A percentile compares a stretch with the other conserved stretches of the same genome.
These are phyloP conservation scores for Passer montanus DNA, from an alignment of 2,113 vertebrate genomes.

Conservation along the genomic window DNA sequence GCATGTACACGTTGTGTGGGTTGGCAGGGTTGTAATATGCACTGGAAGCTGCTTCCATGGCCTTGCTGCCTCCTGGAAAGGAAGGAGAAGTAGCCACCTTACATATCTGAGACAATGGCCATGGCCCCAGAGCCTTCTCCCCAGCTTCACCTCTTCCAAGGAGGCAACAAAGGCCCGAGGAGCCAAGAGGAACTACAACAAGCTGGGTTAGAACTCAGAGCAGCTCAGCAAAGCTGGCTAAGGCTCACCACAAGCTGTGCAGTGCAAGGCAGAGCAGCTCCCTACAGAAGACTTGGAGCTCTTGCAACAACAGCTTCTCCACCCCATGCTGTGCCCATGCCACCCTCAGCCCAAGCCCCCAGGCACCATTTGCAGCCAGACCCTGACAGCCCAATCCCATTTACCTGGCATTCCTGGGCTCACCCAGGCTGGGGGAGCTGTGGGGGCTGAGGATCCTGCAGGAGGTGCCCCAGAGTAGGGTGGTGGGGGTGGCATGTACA, in stretches of 20 bases:
- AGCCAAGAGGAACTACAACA: neutral
- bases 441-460: conserved; percentile 45
- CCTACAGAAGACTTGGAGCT: neutral
- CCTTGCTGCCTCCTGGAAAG: conserved; percentile 78
- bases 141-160: neutral
- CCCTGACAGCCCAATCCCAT: neutral
- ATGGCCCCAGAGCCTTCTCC: neutral
- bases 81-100: neutral
- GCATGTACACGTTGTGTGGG: conserved; percentile 91
- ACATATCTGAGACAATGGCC: neutral
- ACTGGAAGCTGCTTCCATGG: conserved; percentile 84
- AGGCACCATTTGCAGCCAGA: neutral
- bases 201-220: neutral
- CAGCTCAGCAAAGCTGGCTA: neutral
- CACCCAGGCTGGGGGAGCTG: neutral
- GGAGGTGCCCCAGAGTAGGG: conserved; percentile 78
- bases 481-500: conserved; percentile 84
- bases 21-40: conserved; percentile 90
- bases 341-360: neutral
- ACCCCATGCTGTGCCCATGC: rapidly evolving
- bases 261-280: neutral
- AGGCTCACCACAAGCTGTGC: neutral
- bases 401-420: conserved; percentile 68
- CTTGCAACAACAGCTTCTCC: neutral
- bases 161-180: neutral